These are phyloP conservation scores for Poicephalus gulielmi DNA, from an alignment of 2,113 vertebrate species.

Conservation along the genomic window DNA sequence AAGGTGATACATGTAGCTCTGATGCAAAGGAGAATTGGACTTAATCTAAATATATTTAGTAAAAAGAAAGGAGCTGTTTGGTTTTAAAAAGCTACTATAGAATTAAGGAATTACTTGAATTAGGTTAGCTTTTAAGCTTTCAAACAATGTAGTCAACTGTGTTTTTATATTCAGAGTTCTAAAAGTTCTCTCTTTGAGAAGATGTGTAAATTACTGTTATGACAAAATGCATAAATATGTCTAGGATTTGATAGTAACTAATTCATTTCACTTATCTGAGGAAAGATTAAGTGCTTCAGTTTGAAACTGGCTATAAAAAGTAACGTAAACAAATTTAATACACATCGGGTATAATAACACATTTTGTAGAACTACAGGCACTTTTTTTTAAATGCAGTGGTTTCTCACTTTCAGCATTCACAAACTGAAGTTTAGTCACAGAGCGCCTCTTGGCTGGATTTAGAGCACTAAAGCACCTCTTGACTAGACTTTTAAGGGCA, in stretches of 20 bases:
- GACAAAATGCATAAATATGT: constrained; percentile 47
- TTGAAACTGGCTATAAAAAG: constrained; percentile 37
- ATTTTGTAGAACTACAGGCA: background rate
- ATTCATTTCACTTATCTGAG: constrained; percentile 28
- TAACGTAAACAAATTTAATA: constrained; percentile 30
- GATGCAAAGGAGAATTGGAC: background rate
- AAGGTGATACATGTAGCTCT: background rate
- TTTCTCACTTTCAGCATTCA: constrained; percentile 11
- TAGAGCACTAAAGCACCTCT: background rate
- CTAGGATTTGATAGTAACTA: constrained; percentile 36
- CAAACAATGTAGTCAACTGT: constrained; percentile 12
- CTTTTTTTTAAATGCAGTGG: background rate
- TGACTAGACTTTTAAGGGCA: background rate
- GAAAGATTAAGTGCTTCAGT: background rate
- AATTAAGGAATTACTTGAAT: background rate
- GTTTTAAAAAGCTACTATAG: background rate
- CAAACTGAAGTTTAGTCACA: background rate
- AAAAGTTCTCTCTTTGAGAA: background rate
- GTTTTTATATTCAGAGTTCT: background rate
- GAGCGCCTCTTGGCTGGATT: background rate
- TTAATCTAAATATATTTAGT: background rate
- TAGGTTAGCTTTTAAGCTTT: background rate
- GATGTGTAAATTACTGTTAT: constrained; percentile 40
- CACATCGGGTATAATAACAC: background rate
- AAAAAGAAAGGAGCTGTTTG: background rate